phyloP scores from a whole-genome alignment of 2,888 invertebrate species.

The Andrena camellia region DNA sequence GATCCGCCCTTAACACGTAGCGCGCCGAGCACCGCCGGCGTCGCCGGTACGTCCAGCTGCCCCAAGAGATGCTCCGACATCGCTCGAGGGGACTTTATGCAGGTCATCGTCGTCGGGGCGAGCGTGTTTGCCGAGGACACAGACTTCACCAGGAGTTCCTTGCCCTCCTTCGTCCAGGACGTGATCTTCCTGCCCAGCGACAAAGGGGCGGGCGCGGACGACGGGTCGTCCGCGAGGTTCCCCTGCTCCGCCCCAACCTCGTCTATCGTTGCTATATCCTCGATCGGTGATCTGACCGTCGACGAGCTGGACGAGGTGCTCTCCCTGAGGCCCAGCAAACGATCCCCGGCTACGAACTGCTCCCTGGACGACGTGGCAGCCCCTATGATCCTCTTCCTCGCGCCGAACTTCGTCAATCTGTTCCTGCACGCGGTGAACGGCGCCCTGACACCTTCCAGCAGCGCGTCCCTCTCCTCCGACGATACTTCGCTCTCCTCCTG shows the following conservation, averaged over 20 bases:
- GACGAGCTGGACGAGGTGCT: slow-evolving; percentile 44
- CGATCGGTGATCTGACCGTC: slow-evolving; percentile 52
- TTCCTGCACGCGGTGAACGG: slow-evolving; percentile 74
- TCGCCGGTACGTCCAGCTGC: slow-evolving; percentile 76
- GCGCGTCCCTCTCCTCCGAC: slow-evolving; percentile 79
- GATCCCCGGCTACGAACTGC: slow-evolving; percentile 57
- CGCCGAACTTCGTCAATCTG: slow-evolving; percentile 72
- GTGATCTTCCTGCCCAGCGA: slow-evolving; percentile 69
- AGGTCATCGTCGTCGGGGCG: slow-evolving; percentile 81
- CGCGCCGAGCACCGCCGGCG: slow-evolving; percentile 74
- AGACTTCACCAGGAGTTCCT: slow-evolving; percentile 79
- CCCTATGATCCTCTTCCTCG: slow-evolving; percentile 67
- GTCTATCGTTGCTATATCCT: slow-evolving; percentile 51
- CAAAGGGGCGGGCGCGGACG: slow-evolving; percentile 68
- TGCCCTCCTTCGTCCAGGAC: slow-evolving; percentile 72
- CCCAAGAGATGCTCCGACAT: slow-evolving; percentile 84
- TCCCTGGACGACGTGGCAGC: slow-evolving; percentile 63
- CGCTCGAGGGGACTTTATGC: slow-evolving; percentile 82
- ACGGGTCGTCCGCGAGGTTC: slow-evolving; percentile 40
- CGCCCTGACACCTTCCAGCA: slow-evolving; percentile 73
- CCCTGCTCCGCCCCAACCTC: slow-evolving; percentile 37
- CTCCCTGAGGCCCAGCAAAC: slow-evolving; percentile 43
- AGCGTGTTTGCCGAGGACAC: slow-evolving; percentile 81
- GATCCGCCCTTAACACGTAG: slow-evolving; percentile 78
- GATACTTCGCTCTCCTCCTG: slow-evolving; percentile 78